Percentiles rank a stretch among this genome's conserved stretches.
phyloP scores from a whole-genome alignment of 1,140 invertebrate species.

The Oryctes rhinoceros region DNA sequence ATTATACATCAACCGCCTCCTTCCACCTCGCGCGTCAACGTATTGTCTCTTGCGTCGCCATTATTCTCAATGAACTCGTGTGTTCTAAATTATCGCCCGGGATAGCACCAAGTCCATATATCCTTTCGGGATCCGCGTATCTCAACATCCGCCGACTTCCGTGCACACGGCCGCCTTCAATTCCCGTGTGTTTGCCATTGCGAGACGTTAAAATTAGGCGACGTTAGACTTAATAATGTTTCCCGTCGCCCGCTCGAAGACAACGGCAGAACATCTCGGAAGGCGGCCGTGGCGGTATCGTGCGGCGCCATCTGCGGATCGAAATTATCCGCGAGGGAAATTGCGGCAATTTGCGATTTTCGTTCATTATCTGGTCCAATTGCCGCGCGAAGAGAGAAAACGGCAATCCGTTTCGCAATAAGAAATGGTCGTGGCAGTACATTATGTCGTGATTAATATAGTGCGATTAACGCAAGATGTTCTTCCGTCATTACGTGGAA shows the following conservation, averaged over 20 bases:
- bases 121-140: neutral
- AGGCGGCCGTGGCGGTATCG: neutral
- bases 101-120: slow-evolving; percentile 1
- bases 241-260: neutral
- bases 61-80: neutral
- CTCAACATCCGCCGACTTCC: neutral
- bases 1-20: neutral
- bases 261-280: neutral
- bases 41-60: neutral
- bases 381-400: neutral
- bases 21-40: neutral
- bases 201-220: slow-evolving; percentile 17
- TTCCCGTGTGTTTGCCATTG: neutral
- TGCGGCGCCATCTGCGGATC: slow-evolving; percentile 1
- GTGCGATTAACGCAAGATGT: slow-evolving; percentile 27
- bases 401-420: slow-evolving; percentile 6
- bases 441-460: slow-evolving; percentile 25
- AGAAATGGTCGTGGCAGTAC: neutral
- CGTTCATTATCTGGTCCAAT: slow-evolving; percentile 30
- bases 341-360: slow-evolving; percentile 16
- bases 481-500: neutral
- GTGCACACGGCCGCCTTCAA: neutral
- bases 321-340: slow-evolving; percentile 12
- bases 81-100: neutral
- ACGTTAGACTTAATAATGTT: slow-evolving; percentile 11